phyloP scores from a whole-genome alignment of 2,888 invertebrate genomes.

The Muschampia plurimacula region DNA sequence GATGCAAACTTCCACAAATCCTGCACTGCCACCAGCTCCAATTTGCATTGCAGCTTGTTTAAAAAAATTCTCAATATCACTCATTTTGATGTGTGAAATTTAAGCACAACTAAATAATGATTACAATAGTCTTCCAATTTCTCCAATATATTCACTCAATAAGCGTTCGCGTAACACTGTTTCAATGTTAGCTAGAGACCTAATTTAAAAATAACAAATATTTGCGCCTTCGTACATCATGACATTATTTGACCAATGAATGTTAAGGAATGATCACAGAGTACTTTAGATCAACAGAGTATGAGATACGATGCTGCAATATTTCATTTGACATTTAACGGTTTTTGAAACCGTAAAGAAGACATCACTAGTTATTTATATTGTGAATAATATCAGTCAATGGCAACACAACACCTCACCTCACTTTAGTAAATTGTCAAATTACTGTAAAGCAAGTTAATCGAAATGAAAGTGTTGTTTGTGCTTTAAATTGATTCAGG shows the following conservation, averaged over 20 bases:
- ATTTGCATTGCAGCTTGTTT: slow-evolving; percentile 93
- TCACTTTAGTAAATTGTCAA: background rate
- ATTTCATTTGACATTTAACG: slow-evolving; percentile 10
- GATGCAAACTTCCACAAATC: slow-evolving; percentile 97
- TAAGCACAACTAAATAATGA: background rate
- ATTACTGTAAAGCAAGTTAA: slow-evolving; percentile 29
- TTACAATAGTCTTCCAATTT: background rate
- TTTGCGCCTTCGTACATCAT: slow-evolving; percentile 46
- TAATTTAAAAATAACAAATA: slow-evolving; percentile 49
- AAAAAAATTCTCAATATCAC: slow-evolving; percentile 75
- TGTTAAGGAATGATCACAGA: slow-evolving; percentile 20
- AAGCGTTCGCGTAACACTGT: slow-evolving; percentile 31
- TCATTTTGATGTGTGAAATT: slow-evolving; percentile 56
- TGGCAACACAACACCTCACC: slow-evolving; percentile 15
- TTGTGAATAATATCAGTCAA: background rate
- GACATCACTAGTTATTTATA: slow-evolving; percentile 6
- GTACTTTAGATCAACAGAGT: background rate
- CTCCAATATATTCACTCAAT: slow-evolving; percentile 15
- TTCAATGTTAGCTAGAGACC: slow-evolving; percentile 32
- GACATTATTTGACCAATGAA: slow-evolving; percentile 39
- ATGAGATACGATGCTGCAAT: background rate
- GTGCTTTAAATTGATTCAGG: slow-evolving; percentile 13
- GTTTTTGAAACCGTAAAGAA: slow-evolving; percentile 12
- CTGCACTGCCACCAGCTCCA: slow-evolving; percentile 95
- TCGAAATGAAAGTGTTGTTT: slow-evolving; percentile 46